Evolutionary conservation across 2,888 invertebrate genomes (phyloP), one percentile per base, ranked within the genome.

Genomic region (Monopis laevigella): DNA sequence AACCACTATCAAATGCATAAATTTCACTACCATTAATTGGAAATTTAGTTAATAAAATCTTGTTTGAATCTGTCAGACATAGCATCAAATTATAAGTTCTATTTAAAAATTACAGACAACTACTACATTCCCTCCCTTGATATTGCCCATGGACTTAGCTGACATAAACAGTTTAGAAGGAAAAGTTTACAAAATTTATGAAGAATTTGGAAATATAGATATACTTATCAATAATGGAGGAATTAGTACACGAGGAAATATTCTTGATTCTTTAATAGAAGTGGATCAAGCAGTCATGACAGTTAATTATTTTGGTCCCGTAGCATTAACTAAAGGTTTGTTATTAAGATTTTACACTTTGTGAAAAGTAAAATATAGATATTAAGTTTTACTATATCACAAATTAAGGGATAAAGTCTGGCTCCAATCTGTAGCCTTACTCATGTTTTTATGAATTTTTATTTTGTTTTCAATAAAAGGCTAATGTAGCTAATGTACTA

Each of bases 211-310:
- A 3, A 83, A 83, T 46, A 86, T 97, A 43, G 97, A 98, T 73
- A 88, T 98, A 54, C 73, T 98, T 10, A 84, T 98, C 26, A 97
- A 97, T 63, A 98, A 97, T 84, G 94, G 93, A 28, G 98, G 98
- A 1, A 85, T 96, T 41, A 89, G 91, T 13, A 86, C 88, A 44
- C 82, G 96, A 52, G 94, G 94, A 1, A 84, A 87, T 50, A 86
- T 90, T 39, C 52, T 87, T 13, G 82, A 88, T 34, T 94, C 97
- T 0, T 82, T 85, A 29, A 66, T 93, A 27, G 89, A 92, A 59
- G 93, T 97, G 7, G 90, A 95, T 65, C 82, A 88, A 45, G 88
- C 89, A 74, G 83, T 98, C 30, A 97, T 98, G 97, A 74, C 86
- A 26, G 88, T 96, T 5, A 99, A 99, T 80, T 98, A 94, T 68